These are phyloP conservation scores for Tetragonisca angustula DNA, from an alignment of 2,888 invertebrate species.

Conservation along the genomic window DNA sequence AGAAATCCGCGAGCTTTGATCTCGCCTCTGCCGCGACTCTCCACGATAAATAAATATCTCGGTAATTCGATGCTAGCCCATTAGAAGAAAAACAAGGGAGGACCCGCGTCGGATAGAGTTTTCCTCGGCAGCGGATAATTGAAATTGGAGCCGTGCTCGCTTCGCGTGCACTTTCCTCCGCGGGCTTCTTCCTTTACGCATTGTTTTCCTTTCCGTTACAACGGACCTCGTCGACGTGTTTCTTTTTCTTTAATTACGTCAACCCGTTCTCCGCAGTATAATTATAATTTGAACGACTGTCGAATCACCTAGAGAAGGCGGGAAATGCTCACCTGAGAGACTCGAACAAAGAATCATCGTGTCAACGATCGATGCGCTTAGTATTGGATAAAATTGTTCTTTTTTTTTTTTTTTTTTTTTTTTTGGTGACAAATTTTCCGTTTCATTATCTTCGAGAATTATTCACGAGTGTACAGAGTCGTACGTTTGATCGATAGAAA, in stretches of 20 bases:
- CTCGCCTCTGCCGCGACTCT: slow-evolving; percentile 43
- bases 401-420: neutral
- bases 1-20: slow-evolving; percentile 31
- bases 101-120: slow-evolving; percentile 39
- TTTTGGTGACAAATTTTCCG: neutral
- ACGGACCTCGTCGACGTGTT: neutral
- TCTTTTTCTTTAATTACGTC: slow-evolving; percentile 15
- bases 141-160: slow-evolving; percentile 61
- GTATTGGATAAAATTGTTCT: too few relatives aligned
- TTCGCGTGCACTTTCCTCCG: slow-evolving; percentile 18
- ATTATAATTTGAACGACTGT: neutral
- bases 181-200: neutral
- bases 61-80: slow-evolving; percentile 67
- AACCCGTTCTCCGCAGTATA: neutral
- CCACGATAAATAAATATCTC: slow-evolving; percentile 67
- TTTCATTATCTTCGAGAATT: neutral
- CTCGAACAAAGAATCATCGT: neutral
- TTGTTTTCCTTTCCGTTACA: neutral
- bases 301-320: neutral
- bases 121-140: slow-evolving; percentile 63
- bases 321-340: neutral
- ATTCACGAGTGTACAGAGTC: neutral
- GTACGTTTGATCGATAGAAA: neutral
- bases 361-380: neutral
- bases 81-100: slow-evolving; percentile 69